Conservation (phyloP, 2,888 invertebrate species). For the Dryocosmus kuriphilus region DNA sequence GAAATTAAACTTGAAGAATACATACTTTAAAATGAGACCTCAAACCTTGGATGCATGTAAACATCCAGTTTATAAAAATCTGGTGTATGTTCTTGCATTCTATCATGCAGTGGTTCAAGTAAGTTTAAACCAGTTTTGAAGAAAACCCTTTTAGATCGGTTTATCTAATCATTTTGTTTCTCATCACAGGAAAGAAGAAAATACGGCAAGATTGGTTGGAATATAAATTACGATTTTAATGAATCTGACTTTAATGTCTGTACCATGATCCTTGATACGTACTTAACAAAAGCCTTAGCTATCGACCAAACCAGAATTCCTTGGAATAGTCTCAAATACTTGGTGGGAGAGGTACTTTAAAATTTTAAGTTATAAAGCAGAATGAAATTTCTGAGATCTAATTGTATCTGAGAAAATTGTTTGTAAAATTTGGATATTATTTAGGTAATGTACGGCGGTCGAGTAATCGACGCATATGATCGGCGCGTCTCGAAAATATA, state of each 20-base stretch:
- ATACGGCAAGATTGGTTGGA: slow-evolving; percentile 97
- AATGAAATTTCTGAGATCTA: neutral
- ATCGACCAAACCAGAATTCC: slow-evolving; percentile 84
- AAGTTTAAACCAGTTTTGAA: slow-evolving; percentile 54
- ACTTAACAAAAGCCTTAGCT: slow-evolving; percentile 85
- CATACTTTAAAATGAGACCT: slow-evolving; percentile 91
- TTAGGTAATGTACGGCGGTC: slow-evolving; percentile 95
- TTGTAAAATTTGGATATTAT: slow-evolving; percentile 1
- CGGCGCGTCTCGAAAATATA: slow-evolving; percentile 91
- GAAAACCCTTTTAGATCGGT: slow-evolving; percentile 3
- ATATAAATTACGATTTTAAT: slow-evolving; percentile 95
- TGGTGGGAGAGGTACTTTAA: slow-evolving; percentile 89
- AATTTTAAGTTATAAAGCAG: neutral
- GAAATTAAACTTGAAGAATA: slow-evolving; percentile 92
- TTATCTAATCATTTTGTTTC: neutral
- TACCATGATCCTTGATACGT: slow-evolving; percentile 90
- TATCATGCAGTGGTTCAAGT: slow-evolving; percentile 95
- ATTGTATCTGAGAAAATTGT: too few species aligned
- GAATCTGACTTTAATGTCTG: slow-evolving; percentile 95
- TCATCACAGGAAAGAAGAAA: slow-evolving; percentile 88
- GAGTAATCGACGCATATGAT: slow-evolving; percentile 95
- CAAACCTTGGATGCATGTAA: slow-evolving; percentile 86
- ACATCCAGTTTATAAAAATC: slow-evolving; percentile 88
- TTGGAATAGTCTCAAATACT: slow-evolving; percentile 94
- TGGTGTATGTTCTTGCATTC: slow-evolving; percentile 93